Evolutionary conservation across 2,797 vertebrate genomes (phyloP).

Genomic region (Smutsia temminckii): DNA sequence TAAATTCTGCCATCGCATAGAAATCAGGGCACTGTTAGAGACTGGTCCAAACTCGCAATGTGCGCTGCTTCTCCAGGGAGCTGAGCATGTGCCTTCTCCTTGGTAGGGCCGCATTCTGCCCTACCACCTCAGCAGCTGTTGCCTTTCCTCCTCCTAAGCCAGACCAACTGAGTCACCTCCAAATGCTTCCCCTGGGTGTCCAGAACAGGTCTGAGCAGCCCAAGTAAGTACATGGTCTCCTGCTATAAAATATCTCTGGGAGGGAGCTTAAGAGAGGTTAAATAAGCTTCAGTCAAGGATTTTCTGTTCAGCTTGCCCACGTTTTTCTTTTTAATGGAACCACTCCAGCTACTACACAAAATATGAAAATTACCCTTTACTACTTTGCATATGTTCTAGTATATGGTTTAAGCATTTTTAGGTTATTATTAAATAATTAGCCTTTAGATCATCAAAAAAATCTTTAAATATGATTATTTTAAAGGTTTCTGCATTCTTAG

Average conservation of each 20-base stretch:
- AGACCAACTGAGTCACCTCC: neutral
- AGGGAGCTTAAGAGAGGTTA: neutral
- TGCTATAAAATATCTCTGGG: neutral
- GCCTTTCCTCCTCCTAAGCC: neutral
- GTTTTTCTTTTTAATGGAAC: slow-evolving; percentile 11
- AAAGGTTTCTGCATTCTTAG: neutral
- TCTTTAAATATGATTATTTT: neutral
- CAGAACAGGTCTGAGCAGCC: neutral
- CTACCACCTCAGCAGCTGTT: neutral
- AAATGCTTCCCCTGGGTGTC: neutral
- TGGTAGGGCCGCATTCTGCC: neutral
- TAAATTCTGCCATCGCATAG: neutral
- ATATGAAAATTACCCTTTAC: neutral
- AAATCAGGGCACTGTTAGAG: neutral
- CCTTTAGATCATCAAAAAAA: slow-evolving; percentile 17
- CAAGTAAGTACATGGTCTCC: neutral
- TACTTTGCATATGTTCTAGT: neutral
- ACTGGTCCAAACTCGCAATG: neutral
- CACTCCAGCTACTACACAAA: neutral
- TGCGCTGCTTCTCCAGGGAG: neutral
- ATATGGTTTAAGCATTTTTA: neutral
- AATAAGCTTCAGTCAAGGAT: neutral
- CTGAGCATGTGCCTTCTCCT: neutral
- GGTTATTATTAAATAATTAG: neutral
- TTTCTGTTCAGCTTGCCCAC: slow-evolving; percentile 16